These are phyloP conservation scores for Tympanoctomys barrerae DNA, from an alignment of 2,797 vertebrate genomes.

Conservation along the genomic window DNA sequence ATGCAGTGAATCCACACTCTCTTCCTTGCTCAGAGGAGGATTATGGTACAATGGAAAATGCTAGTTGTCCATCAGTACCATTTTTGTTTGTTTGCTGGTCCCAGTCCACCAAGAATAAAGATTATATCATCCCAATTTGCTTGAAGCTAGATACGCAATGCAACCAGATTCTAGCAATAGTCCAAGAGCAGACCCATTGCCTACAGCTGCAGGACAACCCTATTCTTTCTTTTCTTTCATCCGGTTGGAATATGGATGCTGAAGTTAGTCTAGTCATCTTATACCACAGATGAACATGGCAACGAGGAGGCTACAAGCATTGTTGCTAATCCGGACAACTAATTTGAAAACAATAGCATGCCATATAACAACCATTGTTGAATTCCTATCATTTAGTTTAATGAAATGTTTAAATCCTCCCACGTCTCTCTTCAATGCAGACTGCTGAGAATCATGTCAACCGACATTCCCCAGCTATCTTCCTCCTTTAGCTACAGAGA, in stretches of 20 bases:
- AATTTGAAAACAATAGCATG: too few relatives aligned
- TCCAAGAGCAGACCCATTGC: not conserved
- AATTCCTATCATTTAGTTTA: too few relatives aligned
- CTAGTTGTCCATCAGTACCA: not conserved
- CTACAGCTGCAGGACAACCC: not conserved
- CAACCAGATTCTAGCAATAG: not conserved
- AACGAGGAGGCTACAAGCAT: not conserved
- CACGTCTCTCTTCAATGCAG: not conserved
- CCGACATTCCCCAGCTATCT: not conserved
- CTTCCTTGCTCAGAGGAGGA: not conserved
- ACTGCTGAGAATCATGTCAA: not conserved
- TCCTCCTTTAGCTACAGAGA: not conserved
- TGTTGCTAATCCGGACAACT: not conserved
- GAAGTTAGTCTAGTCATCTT: not conserved
- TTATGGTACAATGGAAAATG: not conserved
- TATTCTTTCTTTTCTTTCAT: conserved; percentile 11
- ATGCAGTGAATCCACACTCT: not conserved
- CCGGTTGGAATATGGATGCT: not conserved
- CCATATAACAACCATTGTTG: too few relatives aligned
- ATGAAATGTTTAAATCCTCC: not conserved
- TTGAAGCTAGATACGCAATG: not conserved
- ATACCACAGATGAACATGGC: not conserved
- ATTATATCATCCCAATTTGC: not conserved
- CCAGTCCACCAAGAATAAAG: conserved; percentile 25
- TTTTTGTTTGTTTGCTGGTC: conserved; percentile 9